Percentiles rank a stretch among this genome's conserved stretches.
These are phyloP conservation scores for Cataglyphis livida DNA, from an alignment of 2,888 invertebrate species.

Conservation along the genomic window DNA sequence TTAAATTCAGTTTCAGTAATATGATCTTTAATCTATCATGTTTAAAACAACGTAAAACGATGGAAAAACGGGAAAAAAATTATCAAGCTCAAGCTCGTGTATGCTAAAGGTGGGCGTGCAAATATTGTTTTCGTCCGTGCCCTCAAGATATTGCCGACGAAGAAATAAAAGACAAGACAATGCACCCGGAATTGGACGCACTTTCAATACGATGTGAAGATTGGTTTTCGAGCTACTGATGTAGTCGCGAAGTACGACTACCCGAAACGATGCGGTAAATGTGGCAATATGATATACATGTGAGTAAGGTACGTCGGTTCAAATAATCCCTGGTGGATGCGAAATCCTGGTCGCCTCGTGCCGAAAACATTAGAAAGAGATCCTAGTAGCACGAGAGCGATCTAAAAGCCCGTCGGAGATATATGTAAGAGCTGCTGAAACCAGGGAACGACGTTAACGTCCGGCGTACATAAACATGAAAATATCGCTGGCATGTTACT, in stretches of 20 bases:
- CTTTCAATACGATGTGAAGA: slow-evolving; percentile 57
- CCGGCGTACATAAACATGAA: slow-evolving; percentile 78
- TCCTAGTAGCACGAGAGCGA: slow-evolving; percentile 54
- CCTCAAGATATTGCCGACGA: slow-evolving; percentile 42
- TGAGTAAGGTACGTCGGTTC: slow-evolving; percentile 63
- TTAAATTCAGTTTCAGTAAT: neutral
- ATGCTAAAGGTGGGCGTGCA: slow-evolving; percentile 45
- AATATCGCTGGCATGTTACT: slow-evolving; percentile 72
- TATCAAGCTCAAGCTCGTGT: slow-evolving; percentile 27
- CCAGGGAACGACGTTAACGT: slow-evolving; percentile 73
- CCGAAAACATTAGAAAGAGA: slow-evolving; percentile 32
- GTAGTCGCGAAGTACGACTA: slow-evolving; percentile 66
- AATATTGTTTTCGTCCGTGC: slow-evolving; percentile 52
- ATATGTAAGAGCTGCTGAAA: slow-evolving; percentile 67
- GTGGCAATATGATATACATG: slow-evolving; percentile 81
- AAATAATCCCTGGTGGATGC: slow-evolving; percentile 70
- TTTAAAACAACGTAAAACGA: slow-evolving; percentile 7
- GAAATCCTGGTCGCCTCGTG: slow-evolving; percentile 46
- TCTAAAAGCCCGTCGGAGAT: slow-evolving; percentile 61
- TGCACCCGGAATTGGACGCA: slow-evolving; percentile 58
- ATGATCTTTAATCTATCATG: slow-evolving; percentile 21
- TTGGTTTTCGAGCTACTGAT: slow-evolving; percentile 71
- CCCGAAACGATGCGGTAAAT: slow-evolving; percentile 79
- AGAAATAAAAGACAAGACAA: slow-evolving; percentile 33
- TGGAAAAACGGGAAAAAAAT: neutral